phyloP scores from a whole-genome alignment of 2,797 vertebrate genomes.

The Sylvia borin region DNA sequence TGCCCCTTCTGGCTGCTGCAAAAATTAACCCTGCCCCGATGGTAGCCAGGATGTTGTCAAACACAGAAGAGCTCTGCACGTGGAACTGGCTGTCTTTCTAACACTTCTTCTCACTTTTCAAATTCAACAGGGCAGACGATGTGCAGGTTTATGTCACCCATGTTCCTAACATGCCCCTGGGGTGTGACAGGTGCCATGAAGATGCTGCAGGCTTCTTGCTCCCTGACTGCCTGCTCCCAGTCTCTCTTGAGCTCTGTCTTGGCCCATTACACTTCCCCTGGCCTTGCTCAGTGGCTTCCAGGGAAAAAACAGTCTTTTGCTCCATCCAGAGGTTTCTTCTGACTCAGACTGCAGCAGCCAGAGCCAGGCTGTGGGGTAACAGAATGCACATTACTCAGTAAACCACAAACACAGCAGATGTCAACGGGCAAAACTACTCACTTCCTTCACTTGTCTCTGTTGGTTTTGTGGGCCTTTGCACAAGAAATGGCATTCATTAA shows the following conservation, averaged over 20 bases:
- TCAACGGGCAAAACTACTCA: not conserved
- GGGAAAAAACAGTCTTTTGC: not conserved
- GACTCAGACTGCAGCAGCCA: not conserved
- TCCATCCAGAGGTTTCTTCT: not conserved
- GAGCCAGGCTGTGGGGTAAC: not conserved
- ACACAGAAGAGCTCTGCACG: not conserved
- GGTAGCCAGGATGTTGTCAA: not conserved
- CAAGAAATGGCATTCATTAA: not conserved
- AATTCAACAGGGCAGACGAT: not conserved
- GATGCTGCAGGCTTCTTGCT: not conserved
- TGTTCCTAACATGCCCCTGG: not conserved
- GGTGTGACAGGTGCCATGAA: not conserved
- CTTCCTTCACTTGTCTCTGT: not conserved
- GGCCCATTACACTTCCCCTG: not conserved
- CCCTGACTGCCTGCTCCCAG: not conserved
- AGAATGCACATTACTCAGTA: rapidly evolving
- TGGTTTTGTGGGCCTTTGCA: not conserved
- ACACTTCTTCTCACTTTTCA: not conserved
- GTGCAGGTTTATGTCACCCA: not conserved
- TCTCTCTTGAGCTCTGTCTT: not conserved
- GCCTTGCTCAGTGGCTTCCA: not conserved
- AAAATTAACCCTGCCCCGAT: not conserved
- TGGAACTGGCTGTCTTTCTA: not conserved
- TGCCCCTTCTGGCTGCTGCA: not conserved
- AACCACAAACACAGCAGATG: not conserved